A percentile compares a stretch with the other conserved stretches of the same genome.
phyloP scores from a whole-genome alignment of 2,888 invertebrate genomes.

The Oscheius myriophilus region DNA sequence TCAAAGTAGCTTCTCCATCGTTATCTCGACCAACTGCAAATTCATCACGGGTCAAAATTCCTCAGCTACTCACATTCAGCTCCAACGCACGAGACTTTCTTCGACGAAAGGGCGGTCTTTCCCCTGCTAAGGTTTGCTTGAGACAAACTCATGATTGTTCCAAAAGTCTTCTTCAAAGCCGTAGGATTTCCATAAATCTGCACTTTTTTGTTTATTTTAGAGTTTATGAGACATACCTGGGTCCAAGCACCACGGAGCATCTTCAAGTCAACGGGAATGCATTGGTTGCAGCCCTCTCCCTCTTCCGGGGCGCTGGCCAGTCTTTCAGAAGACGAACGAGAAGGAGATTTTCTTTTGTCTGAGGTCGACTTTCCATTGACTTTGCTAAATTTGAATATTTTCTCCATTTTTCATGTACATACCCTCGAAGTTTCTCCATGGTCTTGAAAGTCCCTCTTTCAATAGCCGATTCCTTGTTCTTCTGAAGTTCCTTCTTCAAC shows the following conservation, averaged over 20 bases:
- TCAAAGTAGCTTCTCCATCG: slow-evolving; percentile 43
- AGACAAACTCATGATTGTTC: slow-evolving; percentile 58
- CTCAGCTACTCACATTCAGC: slow-evolving; percentile 42
- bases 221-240: slow-evolving; percentile 35
- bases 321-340: slow-evolving; percentile 25
- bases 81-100: slow-evolving; percentile 59
- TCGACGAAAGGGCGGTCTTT: slow-evolving; percentile 46
- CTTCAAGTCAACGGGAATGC: slow-evolving; percentile 53
- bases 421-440: slow-evolving; percentile 52
- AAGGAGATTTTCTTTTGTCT: slow-evolving; percentile 8
- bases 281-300: slow-evolving; percentile 48
- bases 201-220: neutral
- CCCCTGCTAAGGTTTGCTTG: slow-evolving; percentile 34
- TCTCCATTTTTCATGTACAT: neutral
- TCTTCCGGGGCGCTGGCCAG: slow-evolving; percentile 25
- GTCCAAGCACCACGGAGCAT: slow-evolving; percentile 63
- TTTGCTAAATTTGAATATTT: neutral
- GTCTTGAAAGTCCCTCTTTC: slow-evolving; percentile 54
- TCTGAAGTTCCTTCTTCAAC: slow-evolving; percentile 55
- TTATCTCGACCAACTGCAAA: slow-evolving; percentile 38
- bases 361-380: neutral
- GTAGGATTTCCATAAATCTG: slow-evolving; percentile 64
- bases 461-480: slow-evolving; percentile 47
- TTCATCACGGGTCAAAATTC: neutral
- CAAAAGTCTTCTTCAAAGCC: slow-evolving; percentile 58